These are phyloP conservation scores for Tamandua tetradactyla DNA, from an alignment of 2,797 vertebrate species.

Conservation along the genomic window DNA sequence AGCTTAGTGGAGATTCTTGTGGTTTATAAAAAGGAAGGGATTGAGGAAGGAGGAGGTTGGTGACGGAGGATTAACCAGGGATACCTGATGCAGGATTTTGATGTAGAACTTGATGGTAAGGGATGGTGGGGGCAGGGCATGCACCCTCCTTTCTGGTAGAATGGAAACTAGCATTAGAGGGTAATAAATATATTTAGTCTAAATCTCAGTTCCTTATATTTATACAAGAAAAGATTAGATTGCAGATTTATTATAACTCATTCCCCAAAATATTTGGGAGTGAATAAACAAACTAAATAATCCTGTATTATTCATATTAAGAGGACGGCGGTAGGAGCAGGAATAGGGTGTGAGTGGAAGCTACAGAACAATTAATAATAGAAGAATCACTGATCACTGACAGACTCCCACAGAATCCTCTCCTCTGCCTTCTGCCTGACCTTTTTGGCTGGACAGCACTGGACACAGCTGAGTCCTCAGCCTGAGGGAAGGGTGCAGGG, in stretches of 20 bases:
- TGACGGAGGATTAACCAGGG: not conserved
- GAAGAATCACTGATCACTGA: not conserved
- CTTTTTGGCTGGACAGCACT: not conserved
- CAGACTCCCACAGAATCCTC: not conserved
- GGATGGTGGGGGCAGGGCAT: too few relatives aligned
- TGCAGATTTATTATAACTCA: slow-evolving; percentile 62
- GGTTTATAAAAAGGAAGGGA: slow-evolving; percentile 66
- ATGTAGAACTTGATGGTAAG: not conserved
- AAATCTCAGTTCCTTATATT: slow-evolving; percentile 66
- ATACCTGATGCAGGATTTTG: not conserved
- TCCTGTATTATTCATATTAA: slow-evolving; percentile 45
- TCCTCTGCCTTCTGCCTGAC: slow-evolving; percentile 19
- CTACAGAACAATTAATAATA: not conserved
- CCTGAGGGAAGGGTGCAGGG: not conserved
- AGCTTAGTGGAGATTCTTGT: slow-evolving; percentile 21
- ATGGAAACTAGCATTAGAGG: slow-evolving; percentile 67
- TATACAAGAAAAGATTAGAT: slow-evolving; percentile 58
- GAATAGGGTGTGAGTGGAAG: slow-evolving; percentile 33
- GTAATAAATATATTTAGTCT: slow-evolving; percentile 71
- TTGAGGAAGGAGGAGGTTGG: slow-evolving; percentile 3
- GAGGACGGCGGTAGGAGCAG: not conserved
- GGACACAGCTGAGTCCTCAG: not conserved
- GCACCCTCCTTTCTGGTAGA: slow-evolving; percentile 19
- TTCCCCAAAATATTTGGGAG: slow-evolving; percentile 57
- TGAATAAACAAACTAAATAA: slow-evolving; percentile 32